These are phyloP conservation scores for Mastigias papua DNA, from an alignment of 30 jellyfish, hydroid and myxozoan genomes.

Conservation along the genomic window DNA sequence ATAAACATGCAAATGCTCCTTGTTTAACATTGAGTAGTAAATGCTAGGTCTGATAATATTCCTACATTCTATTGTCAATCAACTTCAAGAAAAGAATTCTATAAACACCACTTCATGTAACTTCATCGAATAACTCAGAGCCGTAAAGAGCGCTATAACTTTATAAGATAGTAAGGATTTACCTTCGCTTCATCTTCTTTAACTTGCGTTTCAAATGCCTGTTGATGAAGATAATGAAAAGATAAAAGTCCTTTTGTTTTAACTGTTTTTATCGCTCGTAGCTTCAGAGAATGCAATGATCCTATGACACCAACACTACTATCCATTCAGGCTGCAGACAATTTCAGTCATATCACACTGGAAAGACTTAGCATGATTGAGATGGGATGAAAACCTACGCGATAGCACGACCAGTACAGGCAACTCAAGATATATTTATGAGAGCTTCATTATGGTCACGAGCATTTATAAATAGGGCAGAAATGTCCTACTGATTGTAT, in stretches of 20 bases:
- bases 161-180: neutral
- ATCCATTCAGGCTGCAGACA: neutral
- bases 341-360: neutral
- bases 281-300: slow-evolving; percentile 32
- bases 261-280: slow-evolving; percentile 51
- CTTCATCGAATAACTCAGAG: no score
- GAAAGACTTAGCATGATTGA: neutral
- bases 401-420: neutral
- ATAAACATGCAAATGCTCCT: no score
- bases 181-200: slow-evolving; percentile 84
- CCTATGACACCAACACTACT: neutral
- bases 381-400: neutral
- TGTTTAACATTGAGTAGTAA: no score
- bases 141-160: no score
- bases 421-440: no score
- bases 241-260: slow-evolving; percentile 68
- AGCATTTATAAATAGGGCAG: neutral
- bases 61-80: no score
- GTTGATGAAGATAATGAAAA: slow-evolving; percentile 64
- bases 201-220: slow-evolving; percentile 78
- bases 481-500: neutral
- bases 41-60: no score
- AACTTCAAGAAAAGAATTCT: no score
- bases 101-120: no score
- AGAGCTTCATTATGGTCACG: neutral